Percentiles rank a stretch among this genome's conserved stretches.
Conservation (phyloP, 2,888 invertebrate species). For the Notodonta dromedarius region DNA sequence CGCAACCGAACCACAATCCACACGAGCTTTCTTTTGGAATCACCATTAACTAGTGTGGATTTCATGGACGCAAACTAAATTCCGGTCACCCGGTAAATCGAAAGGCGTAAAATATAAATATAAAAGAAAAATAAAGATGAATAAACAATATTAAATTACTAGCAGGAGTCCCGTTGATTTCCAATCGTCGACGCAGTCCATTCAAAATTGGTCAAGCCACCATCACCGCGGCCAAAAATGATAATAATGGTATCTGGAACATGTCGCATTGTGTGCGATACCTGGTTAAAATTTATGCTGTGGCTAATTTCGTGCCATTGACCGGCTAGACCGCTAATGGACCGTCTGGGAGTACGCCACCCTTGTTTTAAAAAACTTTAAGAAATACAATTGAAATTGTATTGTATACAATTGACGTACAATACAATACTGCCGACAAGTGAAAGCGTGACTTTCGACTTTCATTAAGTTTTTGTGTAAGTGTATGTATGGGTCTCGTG, state of each 20-base stretch:
- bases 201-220: conserved; percentile 24
- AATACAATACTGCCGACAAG: conserved; percentile 75
- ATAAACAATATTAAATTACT: conserved; percentile 23
- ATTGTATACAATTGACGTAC: conserved; percentile 72
- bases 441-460: conserved; percentile 83
- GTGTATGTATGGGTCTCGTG: conserved; percentile 70
- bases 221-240: conserved; percentile 29
- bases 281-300: conserved; percentile 34
- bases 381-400: conserved; percentile 56
- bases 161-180: conserved; percentile 22
- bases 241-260: conserved; percentile 34
- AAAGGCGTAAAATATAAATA: conserved; percentile 8
- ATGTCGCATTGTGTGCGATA: conserved; percentile 35
- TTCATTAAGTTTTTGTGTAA: conserved; percentile 82
- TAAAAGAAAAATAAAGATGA: conserved; percentile 2
- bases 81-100: conserved; percentile 1
- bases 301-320: conserved; percentile 40
- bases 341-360: conserved; percentile 41
- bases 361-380: conserved; percentile 54
- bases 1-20: conserved; percentile 4
- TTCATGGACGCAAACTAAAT: conserved; percentile 1
- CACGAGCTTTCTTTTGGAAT: neutral
- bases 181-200: conserved; percentile 32
- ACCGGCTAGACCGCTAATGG: conserved; percentile 36
- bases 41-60: neutral